These are phyloP conservation scores for Eolophus roseicapilla DNA, from an alignment of 2,113 vertebrate genomes.

Conservation along the genomic window DNA sequence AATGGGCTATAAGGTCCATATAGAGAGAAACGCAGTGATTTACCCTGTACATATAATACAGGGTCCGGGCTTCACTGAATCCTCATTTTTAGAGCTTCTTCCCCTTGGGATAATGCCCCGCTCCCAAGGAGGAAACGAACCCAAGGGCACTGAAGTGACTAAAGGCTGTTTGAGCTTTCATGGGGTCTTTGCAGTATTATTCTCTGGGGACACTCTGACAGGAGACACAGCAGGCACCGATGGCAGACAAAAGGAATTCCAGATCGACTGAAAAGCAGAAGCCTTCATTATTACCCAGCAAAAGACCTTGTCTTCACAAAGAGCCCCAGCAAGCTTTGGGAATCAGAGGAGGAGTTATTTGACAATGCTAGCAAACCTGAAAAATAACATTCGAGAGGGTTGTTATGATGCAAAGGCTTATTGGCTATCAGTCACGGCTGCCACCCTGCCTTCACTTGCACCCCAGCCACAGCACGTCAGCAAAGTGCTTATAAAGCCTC, in stretches of 20 bases:
- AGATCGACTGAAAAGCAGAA: slow-evolving; percentile 41
- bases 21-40: fast-evolving
- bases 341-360: slow-evolving; percentile 12
- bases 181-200: background rate
- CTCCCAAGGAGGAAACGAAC: background rate
- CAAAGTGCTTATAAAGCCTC: fast-evolving
- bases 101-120: background rate
- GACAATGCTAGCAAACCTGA: slow-evolving; percentile 45
- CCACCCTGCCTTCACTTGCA: background rate
- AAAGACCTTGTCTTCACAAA: slow-evolving; percentile 34
- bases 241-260: background rate
- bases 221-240: background rate
- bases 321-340: slow-evolving; percentile 21
- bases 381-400: slow-evolving; percentile 41
- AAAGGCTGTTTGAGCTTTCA: background rate
- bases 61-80: background rate
- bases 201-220: background rate
- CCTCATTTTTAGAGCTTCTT: background rate
- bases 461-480: background rate
- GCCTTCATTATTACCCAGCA: slow-evolving; percentile 4
- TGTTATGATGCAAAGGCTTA: background rate
- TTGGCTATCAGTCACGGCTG: background rate
- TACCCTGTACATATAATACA: fast-evolving
- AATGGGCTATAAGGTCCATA: fast-evolving
- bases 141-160: background rate